Evolutionary conservation across 2,797 vertebrate genomes (phyloP).

Genomic region (Liparis tanakae): DNA sequence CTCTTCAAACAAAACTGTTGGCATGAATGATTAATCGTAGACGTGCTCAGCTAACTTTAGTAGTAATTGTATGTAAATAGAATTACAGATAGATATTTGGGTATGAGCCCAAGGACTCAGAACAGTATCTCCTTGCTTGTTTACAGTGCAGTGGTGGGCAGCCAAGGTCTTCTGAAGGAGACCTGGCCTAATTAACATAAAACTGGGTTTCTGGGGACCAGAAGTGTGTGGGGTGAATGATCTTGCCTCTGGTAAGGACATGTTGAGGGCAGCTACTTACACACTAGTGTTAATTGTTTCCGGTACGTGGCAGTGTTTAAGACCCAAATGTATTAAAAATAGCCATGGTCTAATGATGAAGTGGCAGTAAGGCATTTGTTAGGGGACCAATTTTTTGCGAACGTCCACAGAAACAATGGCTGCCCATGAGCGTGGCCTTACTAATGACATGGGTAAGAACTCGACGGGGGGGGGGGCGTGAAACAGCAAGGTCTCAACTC

Average conservation of each 20-base stretch:
- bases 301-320: constrained; percentile 86
- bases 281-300: constrained; percentile 88
- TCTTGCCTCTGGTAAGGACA: constrained; percentile 94
- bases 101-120: constrained; percentile 50
- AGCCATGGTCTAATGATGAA: constrained; percentile 78
- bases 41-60: constrained; percentile 65
- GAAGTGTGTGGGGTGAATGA: constrained; percentile 81
- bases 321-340: constrained; percentile 81
- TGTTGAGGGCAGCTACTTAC: constrained; percentile 87
- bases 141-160: constrained; percentile 86
- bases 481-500: constrained; percentile 70
- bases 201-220: constrained; percentile 83
- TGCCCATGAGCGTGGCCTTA: constrained; percentile 42
- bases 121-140: constrained; percentile 81
- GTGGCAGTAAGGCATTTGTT: constrained; percentile 72
- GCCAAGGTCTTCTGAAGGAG: constrained; percentile 95
- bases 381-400: constrained; percentile 64
- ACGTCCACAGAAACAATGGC: constrained; percentile 56
- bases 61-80: constrained; percentile 63
- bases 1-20: constrained; percentile 75
- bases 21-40: constrained; percentile 73
- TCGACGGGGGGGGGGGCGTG: constrained; percentile 42
- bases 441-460: constrained; percentile 59
- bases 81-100: constrained; percentile 50
- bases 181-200: constrained; percentile 93